Percentiles rank a stretch among this genome's conserved stretches.
Conservation (phyloP, 2,797 vertebrate genomes). For the Lycodopsis pacificus region DNA sequence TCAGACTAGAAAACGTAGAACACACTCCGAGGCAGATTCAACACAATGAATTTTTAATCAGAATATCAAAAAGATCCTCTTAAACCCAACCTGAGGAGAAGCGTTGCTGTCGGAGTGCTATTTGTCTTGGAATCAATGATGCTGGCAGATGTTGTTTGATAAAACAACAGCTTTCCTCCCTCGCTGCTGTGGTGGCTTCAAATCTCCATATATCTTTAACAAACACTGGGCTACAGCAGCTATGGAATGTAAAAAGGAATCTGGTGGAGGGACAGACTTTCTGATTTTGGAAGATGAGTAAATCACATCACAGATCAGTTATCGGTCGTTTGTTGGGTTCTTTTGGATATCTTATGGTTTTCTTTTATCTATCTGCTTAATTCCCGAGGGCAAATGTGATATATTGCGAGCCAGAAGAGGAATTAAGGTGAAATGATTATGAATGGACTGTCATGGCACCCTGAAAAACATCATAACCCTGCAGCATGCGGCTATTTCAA, state of each 20-base stretch:
- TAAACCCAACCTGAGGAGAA: slow-evolving; percentile 80
- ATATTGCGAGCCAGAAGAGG: slow-evolving; percentile 47
- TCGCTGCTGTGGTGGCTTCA: slow-evolving; percentile 56
- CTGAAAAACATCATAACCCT: slow-evolving; percentile 34
- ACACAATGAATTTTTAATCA: slow-evolving; percentile 84
- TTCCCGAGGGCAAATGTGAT: slow-evolving; percentile 51
- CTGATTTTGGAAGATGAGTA: slow-evolving; percentile 30
- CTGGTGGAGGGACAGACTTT: slow-evolving; percentile 18
- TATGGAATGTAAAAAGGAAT: slow-evolving; percentile 27
- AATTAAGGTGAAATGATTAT: slow-evolving; percentile 52
- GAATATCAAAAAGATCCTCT: slow-evolving; percentile 82
- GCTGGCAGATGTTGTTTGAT: slow-evolving; percentile 84
- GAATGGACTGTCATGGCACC: slow-evolving; percentile 43
- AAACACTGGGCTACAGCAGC: slow-evolving; percentile 62
- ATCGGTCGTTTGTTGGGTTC: slow-evolving; percentile 36
- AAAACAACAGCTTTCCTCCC: slow-evolving; percentile 78
- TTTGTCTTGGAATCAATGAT: slow-evolving; percentile 80
- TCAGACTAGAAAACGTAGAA: slow-evolving; percentile 69
- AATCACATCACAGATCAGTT: slow-evolving; percentile 30
- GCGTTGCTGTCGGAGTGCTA: slow-evolving; percentile 69
- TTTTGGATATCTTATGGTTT: slow-evolving; percentile 69
- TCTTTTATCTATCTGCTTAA: slow-evolving; percentile 53
- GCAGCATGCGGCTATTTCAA: slow-evolving; percentile 11
- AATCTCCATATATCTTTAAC: slow-evolving; percentile 68
- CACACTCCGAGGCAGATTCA: slow-evolving; percentile 79